Base-by-base conservation (phyloP, 2,888 invertebrate species). In the Nasonia oneida region DNA sequence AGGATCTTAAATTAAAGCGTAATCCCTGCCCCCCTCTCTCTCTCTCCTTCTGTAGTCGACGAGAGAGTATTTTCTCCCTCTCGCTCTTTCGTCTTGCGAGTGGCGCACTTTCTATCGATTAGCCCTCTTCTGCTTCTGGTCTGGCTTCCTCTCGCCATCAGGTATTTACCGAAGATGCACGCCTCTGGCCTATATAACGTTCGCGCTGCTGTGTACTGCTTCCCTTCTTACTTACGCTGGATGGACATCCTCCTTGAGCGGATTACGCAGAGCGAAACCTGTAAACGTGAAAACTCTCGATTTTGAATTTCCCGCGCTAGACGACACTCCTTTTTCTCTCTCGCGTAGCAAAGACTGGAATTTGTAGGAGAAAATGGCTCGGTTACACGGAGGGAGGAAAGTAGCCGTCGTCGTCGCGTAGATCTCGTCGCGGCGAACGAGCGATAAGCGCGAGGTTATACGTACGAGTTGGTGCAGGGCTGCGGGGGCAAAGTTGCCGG, bases 161-260 rank as follows among this genome's bases (percentile, higher is more conserved):
- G 88, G 85, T 88, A 88, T 91, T 89, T 89, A 86, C 86, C 88
- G 88, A 89, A 90, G 89, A 90, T 89, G 87, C 88, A 87, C 57
- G 4, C 15, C 57, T 84, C 87, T 88, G 88, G 86, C 87, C 88
- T 86, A 89, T 78, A 89, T 89, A 88, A 82, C 57, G 76, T n/a
- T 42, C 15, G 50, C 57, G 18, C 23, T 57, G 5, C 53, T 61
- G 3, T 61, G 3, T 61, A 61, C 57, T 8, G 57, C 57, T 61
- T 61, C 57, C 2, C 57, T n/a, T 5, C 8, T 18, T 39, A 78
- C 33, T 67, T 47, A 47, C 67, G 57, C 57, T 23, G 57, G 2
- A 18, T 18, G 23, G 6, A 53, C 18, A 6, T n/a, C 23, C 23
- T 23, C 6, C 6, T 18, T 23, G 5, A 23, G n/a, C 57, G n/a